Evolutionary conservation across 2,113 vertebrate species (phyloP).

Genomic region (Gambusia holbrooki): DNA sequence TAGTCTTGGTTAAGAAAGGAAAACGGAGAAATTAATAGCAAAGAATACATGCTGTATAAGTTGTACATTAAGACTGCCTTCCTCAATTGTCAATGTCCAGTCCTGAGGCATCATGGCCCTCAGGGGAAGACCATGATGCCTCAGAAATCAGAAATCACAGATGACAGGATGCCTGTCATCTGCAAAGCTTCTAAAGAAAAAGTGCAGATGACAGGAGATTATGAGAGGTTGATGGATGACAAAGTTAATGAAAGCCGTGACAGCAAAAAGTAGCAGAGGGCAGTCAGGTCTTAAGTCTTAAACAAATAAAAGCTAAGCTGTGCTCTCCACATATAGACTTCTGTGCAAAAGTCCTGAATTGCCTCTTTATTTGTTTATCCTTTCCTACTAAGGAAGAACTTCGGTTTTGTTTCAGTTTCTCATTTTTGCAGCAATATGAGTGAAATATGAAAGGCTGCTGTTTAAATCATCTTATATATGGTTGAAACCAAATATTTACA

Average conservation of each 20-base stretch:
- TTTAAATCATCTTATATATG: too few species aligned
- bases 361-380: too few species aligned
- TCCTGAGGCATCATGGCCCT: constrained; percentile 69
- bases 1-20: constrained; percentile 2
- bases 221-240: constrained; percentile 14
- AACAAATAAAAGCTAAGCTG: constrained; percentile 20
- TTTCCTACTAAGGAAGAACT: too few species aligned
- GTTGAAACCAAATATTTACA: too few species aligned
- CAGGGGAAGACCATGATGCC: constrained; percentile 57
- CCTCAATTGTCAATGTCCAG: constrained; percentile 53
- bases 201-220: constrained; percentile 29
- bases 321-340: constrained; percentile 22
- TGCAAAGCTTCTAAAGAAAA: constrained; percentile 9
- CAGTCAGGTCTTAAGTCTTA: constrained; percentile 27
- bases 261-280: constrained; percentile 29
- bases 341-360: too few species aligned
- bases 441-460: too few species aligned
- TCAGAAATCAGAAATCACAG: too few species aligned
- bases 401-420: too few species aligned
- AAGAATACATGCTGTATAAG: constrained; percentile 12
- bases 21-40: constrained; percentile 22
- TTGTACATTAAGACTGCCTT: constrained; percentile 46
- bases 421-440: too few species aligned
- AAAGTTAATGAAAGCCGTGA: constrained; percentile 51
- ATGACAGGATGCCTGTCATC: too few species aligned